A percentile compares a stretch with the other conserved stretches of the same genome.
phyloP scores from a whole-genome alignment of 2,113 vertebrate species.

The Oenanthe oenanthe region DNA sequence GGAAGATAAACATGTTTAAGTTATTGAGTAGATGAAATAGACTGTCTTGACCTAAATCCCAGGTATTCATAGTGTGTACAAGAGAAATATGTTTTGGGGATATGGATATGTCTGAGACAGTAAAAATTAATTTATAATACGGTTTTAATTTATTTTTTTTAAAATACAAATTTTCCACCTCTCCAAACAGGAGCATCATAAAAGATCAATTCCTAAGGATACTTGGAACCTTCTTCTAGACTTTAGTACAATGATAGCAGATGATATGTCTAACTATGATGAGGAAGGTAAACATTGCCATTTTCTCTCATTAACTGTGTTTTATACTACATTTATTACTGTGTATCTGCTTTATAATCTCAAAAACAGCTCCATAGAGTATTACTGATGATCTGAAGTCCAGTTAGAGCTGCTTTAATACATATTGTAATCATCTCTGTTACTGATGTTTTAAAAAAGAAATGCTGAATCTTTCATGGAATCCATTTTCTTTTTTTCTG shows the following conservation, averaged over 20 bases:
- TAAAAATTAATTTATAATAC: not conserved
- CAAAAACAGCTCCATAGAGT: not conserved
- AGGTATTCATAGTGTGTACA: not conserved
- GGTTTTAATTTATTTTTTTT: not conserved
- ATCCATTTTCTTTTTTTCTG: not conserved
- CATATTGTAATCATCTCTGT: not conserved
- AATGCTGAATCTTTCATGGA: not conserved
- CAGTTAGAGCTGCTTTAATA: not conserved
- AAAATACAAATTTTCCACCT: not conserved
- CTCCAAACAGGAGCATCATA: constrained; percentile 83
- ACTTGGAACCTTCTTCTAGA: constrained; percentile 90
- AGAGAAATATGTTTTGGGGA: not conserved
- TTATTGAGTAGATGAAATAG: not conserved
- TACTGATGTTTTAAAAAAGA: not conserved
- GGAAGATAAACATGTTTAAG: not conserved
- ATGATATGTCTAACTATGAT: constrained; percentile 90
- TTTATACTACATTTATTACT: not conserved
- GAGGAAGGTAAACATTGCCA: constrained; percentile 81
- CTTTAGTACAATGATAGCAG: constrained; percentile 89
- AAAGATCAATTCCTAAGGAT: constrained; percentile 89
- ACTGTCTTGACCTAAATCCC: not conserved
- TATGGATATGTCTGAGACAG: not conserved
- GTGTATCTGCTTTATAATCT: not conserved
- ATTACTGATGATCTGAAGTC: not conserved
- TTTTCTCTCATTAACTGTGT: not conserved